Conservation (phyloP, 1,140 invertebrate genomes). For the Heliconius melpomene region DNA sequence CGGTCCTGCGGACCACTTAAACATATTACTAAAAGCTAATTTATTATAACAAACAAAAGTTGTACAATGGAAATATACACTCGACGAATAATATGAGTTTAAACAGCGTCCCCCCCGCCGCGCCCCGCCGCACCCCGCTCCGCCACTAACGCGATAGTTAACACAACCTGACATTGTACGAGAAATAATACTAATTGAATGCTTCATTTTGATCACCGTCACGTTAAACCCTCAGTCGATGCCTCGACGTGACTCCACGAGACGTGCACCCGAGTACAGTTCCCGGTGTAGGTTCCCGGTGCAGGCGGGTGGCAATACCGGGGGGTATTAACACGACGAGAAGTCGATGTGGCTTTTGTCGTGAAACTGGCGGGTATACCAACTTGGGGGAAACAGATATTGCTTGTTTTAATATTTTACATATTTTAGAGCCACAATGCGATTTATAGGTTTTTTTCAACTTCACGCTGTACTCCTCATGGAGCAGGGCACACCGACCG, state of each 20-base stretch:
- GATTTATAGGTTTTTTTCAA: too few relatives aligned
- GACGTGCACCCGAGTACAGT: background rate
- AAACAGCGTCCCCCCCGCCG: slow-evolving; percentile 15
- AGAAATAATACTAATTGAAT: slow-evolving; percentile 36
- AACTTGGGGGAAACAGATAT: background rate
- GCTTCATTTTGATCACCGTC: slow-evolving; percentile 23
- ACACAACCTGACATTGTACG: slow-evolving; percentile 33
- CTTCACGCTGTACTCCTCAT: too few relatives aligned
- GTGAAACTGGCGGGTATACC: background rate
- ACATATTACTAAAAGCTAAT: background rate
- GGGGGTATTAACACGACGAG: background rate
- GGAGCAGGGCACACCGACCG: too few relatives aligned
- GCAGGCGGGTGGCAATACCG: too few relatives aligned
- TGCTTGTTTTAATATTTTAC: background rate
- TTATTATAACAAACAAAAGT: background rate
- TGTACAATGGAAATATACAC: background rate
- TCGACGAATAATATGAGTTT: slow-evolving; percentile 26
- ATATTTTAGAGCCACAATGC: background rate
- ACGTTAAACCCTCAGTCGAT: slow-evolving; percentile 13
- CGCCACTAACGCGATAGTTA: slow-evolving; percentile 32
- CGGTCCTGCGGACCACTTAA: too few relatives aligned
- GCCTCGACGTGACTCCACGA: background rate
- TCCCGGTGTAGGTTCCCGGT: background rate
- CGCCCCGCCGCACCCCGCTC: background rate
- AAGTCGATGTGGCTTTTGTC: background rate